Base-by-base conservation (phyloP, 1,140 invertebrate genomes). In the Drosophila malerkotliana region DNA sequence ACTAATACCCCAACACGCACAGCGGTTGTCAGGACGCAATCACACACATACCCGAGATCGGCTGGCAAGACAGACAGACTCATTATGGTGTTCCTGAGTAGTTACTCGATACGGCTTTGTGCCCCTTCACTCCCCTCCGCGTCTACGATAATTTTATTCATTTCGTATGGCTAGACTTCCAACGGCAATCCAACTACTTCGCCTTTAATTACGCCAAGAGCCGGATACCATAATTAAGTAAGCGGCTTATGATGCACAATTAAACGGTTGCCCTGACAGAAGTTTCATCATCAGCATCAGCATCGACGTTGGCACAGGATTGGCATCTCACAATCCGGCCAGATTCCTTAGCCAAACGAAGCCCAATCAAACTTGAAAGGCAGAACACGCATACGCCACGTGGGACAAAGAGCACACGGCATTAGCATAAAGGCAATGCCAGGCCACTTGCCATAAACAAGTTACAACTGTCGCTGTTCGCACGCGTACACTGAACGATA, bases 181-280 rank as follows among this genome's bases (percentile, higher is more conserved):
- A 48, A 54, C 26, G 37, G 52, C 37, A 58, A 74, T 74, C 53
- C 53, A 66, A 66, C 41, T 75, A 64, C 69, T 74, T 51, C 21
- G 37, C 30, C 55, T 68, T 45, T 60, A 75, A 76, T 76, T 76
- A 76, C 45, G 69, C 32, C 55, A 32, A 54, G 39, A 79, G 48
- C 60, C 63, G 63, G 18, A 64, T 58, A 34, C 37, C 55, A 74
- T 79, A 88, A 88, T 88, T 89, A 89, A 88, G 64, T 72, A 69
- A 79, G 68, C 76, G 61, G 67, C 76, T 79, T 88, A 79, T 79
- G 64, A 66, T 77, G 78, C 82, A 82, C 76, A 88, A 87, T 87
- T 79, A 88, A 87, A 82, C 60, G 57, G 59, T 64, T 71, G 72
- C 57, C 79, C 47, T 79, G 61, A 26, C 64, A 59, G 56, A 76